Evolutionary conservation across 2,797 vertebrate species (phyloP).

Genomic region (Alca torda): DNA sequence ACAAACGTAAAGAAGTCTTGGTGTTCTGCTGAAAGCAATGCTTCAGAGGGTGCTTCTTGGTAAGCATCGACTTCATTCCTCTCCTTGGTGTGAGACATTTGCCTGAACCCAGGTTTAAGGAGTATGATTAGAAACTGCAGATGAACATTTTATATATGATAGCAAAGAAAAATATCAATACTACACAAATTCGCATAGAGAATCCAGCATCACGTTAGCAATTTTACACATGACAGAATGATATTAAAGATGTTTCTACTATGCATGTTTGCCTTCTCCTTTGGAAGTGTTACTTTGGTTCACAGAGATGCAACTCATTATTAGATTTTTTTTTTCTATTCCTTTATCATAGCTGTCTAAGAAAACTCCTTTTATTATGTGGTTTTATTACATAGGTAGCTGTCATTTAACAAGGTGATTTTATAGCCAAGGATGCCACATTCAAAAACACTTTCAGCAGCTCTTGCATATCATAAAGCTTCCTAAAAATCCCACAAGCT

Average conservation of each 20-base stretch:
- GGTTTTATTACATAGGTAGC: not conserved
- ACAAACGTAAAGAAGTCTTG: not conserved
- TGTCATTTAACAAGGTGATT: not conserved
- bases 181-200: not conserved
- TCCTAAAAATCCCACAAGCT: not conserved
- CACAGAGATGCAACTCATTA: not conserved
- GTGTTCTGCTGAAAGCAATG: not conserved
- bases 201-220: not conserved
- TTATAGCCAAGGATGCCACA: not conserved
- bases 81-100: not conserved
- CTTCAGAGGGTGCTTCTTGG: not conserved
- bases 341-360: not conserved
- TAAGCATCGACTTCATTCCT: not conserved
- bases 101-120: not conserved
- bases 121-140: not conserved
- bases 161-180: not conserved
- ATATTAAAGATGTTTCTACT: not conserved
- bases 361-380: not conserved
- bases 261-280: not conserved
- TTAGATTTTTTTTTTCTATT: not conserved
- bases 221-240: not conserved
- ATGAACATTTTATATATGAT: not conserved
- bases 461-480: not conserved
- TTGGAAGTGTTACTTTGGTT: not conserved
- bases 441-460: not conserved